A percentile compares a stretch with the other conserved stretches of the same genome.
These are phyloP conservation scores for Mesoligia furuncula DNA, from an alignment of 2,888 invertebrate genomes.

Conservation along the genomic window DNA sequence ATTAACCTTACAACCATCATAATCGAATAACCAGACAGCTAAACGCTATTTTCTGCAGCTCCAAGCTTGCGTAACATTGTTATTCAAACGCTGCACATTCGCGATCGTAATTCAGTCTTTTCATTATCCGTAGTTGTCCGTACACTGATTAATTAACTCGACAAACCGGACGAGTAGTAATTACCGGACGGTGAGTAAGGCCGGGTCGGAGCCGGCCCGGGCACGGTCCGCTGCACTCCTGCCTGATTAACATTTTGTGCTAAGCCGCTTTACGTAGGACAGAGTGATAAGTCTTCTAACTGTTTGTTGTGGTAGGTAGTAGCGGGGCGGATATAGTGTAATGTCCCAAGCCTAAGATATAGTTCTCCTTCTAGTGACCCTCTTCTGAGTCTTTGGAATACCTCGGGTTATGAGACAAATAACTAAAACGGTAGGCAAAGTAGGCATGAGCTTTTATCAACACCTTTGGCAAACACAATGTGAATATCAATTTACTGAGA, in stretches of 20 bases:
- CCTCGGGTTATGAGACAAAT: slow-evolving; percentile 13
- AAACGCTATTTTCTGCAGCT: slow-evolving; percentile 5
- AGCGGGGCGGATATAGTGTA: slow-evolving; percentile 14
- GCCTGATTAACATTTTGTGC: slow-evolving; percentile 57
- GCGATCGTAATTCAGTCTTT: slow-evolving; percentile 53
- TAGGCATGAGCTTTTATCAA: background rate
- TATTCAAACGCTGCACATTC: slow-evolving; percentile 40
- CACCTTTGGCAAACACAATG: background rate
- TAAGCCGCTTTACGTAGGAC: slow-evolving; percentile 59
- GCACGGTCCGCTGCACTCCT: slow-evolving; percentile 26
- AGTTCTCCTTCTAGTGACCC: slow-evolving; percentile 9
- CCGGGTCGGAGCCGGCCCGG: slow-evolving; percentile 30
- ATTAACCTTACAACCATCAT: too few relatives aligned
- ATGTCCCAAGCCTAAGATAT: slow-evolving; percentile 25
- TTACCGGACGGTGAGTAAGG: slow-evolving; percentile 49
- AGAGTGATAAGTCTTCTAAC: slow-evolving; percentile 47
- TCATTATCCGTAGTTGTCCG: slow-evolving; percentile 52
- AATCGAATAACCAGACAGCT: background rate
- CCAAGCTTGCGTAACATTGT: slow-evolving; percentile 13
- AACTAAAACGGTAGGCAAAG: background rate
- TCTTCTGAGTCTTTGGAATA: slow-evolving; percentile 3
- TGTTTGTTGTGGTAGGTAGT: slow-evolving; percentile 47
- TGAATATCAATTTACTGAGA: background rate
- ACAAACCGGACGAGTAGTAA: slow-evolving; percentile 63
- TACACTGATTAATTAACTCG: slow-evolving; percentile 63